These are phyloP conservation scores for Hylaeus anthracinus DNA, from an alignment of 1,140 invertebrate genomes.

Conservation along the genomic window DNA sequence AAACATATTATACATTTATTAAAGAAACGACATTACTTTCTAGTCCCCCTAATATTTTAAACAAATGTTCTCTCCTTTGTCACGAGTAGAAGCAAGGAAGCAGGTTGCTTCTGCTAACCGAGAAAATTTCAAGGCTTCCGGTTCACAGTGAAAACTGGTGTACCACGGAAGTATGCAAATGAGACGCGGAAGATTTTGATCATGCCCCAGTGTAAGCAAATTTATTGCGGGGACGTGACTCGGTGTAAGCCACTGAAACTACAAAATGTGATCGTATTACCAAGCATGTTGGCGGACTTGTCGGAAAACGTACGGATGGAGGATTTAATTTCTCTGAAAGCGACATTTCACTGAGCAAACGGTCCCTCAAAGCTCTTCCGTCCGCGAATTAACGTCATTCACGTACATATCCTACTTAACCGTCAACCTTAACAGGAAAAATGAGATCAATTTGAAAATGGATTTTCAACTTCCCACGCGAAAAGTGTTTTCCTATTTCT, in stretches of 20 bases:
- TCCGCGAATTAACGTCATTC: not conserved
- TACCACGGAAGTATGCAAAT: no score
- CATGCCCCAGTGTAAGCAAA: not conserved
- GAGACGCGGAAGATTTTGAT: not conserved
- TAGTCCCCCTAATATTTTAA: no score
- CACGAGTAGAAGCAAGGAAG: no score
- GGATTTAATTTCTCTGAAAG: not conserved
- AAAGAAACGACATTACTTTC: no score
- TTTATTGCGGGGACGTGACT: not conserved
- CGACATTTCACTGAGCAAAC: not conserved
- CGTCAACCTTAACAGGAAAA: not conserved
- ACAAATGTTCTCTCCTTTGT: no score
- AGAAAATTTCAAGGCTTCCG: not conserved
- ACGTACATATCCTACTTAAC: not conserved
- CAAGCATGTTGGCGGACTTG: not conserved
- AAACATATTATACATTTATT: no score
- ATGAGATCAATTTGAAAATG: not conserved
- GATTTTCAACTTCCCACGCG: no score
- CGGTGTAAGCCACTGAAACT: not conserved
- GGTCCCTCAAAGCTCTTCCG: not conserved
- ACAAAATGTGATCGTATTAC: not conserved
- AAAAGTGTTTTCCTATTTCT: no score
- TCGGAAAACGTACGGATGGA: no score
- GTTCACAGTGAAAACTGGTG: not conserved
- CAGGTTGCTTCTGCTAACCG: no score